Evolutionary conservation across 2,888 invertebrate genomes (phyloP), one percentile per base, ranked within the genome.

Genomic region (Drosophila lutescens): DNA sequence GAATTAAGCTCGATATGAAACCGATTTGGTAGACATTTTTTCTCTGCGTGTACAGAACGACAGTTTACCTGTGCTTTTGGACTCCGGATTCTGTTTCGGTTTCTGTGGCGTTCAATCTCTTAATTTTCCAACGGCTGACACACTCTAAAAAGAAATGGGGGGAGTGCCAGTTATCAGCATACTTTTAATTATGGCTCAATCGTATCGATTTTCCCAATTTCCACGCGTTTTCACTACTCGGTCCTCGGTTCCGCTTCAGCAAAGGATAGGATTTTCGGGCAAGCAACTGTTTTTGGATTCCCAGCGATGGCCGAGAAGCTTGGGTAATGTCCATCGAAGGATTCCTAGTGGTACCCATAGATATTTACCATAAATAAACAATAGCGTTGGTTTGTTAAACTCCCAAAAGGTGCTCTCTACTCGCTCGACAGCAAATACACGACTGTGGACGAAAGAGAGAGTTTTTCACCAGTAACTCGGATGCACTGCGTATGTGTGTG

Each of bases 381-480:
- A 47, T 53, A 13, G n/a, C 34, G 36, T 30, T 56, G 46, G 40
- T 44, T 70, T 26, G 32, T 47, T 50, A 54, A 60, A 68, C 54
- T 51, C 36, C 57, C 36, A 66, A 62, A 40, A 15, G 26, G 26
- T 20, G 41, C 56, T 67, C 62, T 66, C 56, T 57, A 59, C 58
- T 65, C 62, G 69, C 70, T 70, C 54, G 69, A 55, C 63, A 69
- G 71, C 69, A 63, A 70, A 69, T 44, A 69, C 71, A 69, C 69
- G 71, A 71, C 71, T 71, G 70, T 63, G 9, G 49, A 9, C 17
- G 49, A 30, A 34, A n/a, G 47, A 40, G 68, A 68, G 66, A 57
- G 57, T 50, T 65, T 54, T 67, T 57, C 65, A 46, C 62, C 65
- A 36, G 62, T 40, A 49, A 36, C 46, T 20, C 12, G 38, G 38